Evolutionary conservation across 2,888 invertebrate genomes (phyloP), one percentile per base, ranked within the genome.

Genomic region (Phrixothrix hirtus): DNA sequence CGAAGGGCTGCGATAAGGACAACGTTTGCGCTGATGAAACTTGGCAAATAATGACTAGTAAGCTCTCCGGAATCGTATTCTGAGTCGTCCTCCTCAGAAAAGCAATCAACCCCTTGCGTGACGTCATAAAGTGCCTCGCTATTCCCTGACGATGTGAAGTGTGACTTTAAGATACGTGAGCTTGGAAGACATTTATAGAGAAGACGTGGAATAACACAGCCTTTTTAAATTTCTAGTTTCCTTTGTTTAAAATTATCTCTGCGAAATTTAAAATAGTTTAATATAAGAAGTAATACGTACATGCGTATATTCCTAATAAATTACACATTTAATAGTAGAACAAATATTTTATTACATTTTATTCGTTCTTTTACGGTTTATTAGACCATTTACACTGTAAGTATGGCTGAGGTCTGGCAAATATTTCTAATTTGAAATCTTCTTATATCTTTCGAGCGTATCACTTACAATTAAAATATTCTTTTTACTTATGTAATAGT

Each of bases 61-160:
- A 65, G 63, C 65, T 62, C 62, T 64, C 63, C 55, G 59, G 66
- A 64, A 64, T 64, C 66, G 62, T 62, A 61, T 59, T 58, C 55
- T 52, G 57, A 55, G 52, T 59, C 64, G 61, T 62, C 64, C 64
- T 64, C 63, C 61, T 61, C 61, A 56, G 62, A 66, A 66, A 71
- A 70, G 74, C 73, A 75, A 75, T 75, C 74, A 75, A 74, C 73
- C 72, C 70, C 65, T 73, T 74, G 74, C 74, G 74, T 75, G 75
- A 74, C 68, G 70, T 69, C 73, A 71, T 75, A 74, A 75, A 75
- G 60, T 55, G 56, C 46, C 50, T 46, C 36, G 43, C 55, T 55
- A 54, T 49, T 54, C 57, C 58, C 56, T 49, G 45, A 52, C 45
- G 57, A 57, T 51, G 50, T 46, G 46, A 60, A 60, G 58, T 58